Evolutionary conservation across 2,888 invertebrate species (phyloP).

Genomic region (Trissolcus japonicus): DNA sequence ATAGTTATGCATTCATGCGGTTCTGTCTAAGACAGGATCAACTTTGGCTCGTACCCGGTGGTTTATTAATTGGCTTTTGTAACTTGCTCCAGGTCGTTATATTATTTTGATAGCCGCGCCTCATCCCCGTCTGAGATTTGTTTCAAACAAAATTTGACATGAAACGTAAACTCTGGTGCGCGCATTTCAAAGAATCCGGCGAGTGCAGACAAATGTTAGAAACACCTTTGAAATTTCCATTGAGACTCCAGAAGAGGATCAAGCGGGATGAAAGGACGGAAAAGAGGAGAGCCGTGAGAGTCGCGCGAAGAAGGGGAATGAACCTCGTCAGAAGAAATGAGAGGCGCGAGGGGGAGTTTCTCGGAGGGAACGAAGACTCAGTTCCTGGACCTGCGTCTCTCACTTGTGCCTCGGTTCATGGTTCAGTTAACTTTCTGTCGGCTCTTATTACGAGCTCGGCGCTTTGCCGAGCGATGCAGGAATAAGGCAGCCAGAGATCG

Average conservation of each 20-base stretch:
- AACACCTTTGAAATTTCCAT: constrained; percentile 14
- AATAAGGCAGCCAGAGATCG: constrained; percentile 46
- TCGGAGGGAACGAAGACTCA: constrained; percentile 59
- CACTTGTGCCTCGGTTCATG: constrained; percentile 63
- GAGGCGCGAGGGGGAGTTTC: constrained; percentile 53
- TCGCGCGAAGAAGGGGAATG: constrained; percentile 12
- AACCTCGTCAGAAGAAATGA: constrained; percentile 29
- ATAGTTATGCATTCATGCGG: constrained; percentile 12
- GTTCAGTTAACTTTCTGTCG: constrained; percentile 70
- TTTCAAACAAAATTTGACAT: not conserved
- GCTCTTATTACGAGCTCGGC: constrained; percentile 65
- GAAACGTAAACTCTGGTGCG: not conserved
- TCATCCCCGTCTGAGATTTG: too few relatives aligned
- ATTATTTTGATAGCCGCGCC: not conserved
- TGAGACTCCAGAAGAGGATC: not conserved
- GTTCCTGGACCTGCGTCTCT: constrained; percentile 60
- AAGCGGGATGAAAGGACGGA: constrained; percentile 4
- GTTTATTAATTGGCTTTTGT: constrained; percentile 9
- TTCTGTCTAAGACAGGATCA: constrained; percentile 1
- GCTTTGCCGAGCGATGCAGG: constrained; percentile 61
- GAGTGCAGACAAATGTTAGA: too few relatives aligned
- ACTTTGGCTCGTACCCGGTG: constrained; percentile 4
- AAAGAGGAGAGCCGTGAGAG: constrained; percentile 29
- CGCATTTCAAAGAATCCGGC: not conserved
- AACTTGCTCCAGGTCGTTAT: constrained; percentile 4